Percentiles rank a stretch among this genome's conserved stretches.
phyloP scores from a whole-genome alignment of 2,888 invertebrate species.

The Polyommatus iphigenia region DNA sequence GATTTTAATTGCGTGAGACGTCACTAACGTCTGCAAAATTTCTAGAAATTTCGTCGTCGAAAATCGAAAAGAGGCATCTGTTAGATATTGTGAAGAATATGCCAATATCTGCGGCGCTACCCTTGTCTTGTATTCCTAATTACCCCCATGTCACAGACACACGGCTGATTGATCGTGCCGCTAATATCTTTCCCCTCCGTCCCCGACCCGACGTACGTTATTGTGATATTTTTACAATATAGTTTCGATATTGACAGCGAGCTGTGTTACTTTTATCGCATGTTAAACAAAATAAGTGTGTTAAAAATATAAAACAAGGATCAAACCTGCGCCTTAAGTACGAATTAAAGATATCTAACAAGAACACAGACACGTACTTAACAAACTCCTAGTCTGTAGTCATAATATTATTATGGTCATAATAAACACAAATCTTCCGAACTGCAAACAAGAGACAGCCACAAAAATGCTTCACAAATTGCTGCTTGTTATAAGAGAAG shows the following conservation, averaged over 20 bases:
- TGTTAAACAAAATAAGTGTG: background rate
- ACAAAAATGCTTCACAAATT: constrained; percentile 5
- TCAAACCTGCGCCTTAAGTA: background rate
- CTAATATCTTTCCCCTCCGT: constrained; percentile 70
- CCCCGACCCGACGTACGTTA: constrained; percentile 53
- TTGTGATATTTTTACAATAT: constrained; percentile 40
- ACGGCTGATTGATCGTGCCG: constrained; percentile 75
- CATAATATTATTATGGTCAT: background rate
- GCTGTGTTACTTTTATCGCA: background rate
- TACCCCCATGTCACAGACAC: constrained; percentile 72
- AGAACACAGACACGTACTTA: background rate
- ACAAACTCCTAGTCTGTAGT: background rate
- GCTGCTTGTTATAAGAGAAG: background rate
- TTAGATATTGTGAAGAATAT: constrained; percentile 24
- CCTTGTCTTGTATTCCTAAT: constrained; percentile 61
- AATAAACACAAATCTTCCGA: background rate
- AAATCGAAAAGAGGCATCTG: background rate
- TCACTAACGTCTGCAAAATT: too few species aligned
- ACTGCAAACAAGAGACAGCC: background rate
- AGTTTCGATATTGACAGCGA: background rate
- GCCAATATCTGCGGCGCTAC: constrained; percentile 34
- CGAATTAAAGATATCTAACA: background rate
- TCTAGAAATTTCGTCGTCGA: background rate
- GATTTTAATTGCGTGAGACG: too few species aligned
- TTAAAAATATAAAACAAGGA: background rate